Evolutionary conservation across 2,888 invertebrate genomes (phyloP), one percentile per base, ranked within the genome.

Genomic region (Hirtodrosophila confusa): DNA sequence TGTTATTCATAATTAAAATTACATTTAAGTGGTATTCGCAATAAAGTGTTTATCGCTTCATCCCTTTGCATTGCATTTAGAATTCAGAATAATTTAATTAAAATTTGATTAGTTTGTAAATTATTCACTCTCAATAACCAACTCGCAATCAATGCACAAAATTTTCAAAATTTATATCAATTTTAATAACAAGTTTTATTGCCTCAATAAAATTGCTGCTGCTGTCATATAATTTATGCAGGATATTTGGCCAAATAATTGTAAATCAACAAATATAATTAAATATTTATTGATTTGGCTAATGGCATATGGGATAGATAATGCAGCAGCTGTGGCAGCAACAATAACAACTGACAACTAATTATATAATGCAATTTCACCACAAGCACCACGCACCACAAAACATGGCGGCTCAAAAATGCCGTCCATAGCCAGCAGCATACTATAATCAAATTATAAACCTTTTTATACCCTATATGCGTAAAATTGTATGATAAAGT

Each of bases 201-300:
- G 11, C 27, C 9, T 31, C 27, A 23, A 43, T 24, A 17, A 17
- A 45, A 40, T 29, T n/a, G 40, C 17, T 51, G 41, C 36, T 39
- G 54, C 63, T 51, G 64, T 41, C 51, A 61, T 40, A 66, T 64
- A 68, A 82, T 50, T 75, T 73, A 76, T 78, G 64, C 65, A 56
- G 62, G 27, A 54, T 50, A 49, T 69, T 54, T 68, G 53, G 11
- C 35, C 66, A 74, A 74, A 79, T 76, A 68, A 66, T 78, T 82
- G 70, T 69, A 82, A 82, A 82, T 85, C 71, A 74, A 71, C 86
- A 78, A 79, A 74, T 85, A 65, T 71, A 74, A 80, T 80, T 67
- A 79, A 82, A 86, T 80, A 75, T 80, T 86, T 80, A 86, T 80
- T 75, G 75, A 78, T 86, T 75, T 47, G 58, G 40, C 64, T 68